Evolutionary conservation across 2,888 invertebrate species (phyloP).

Genomic region (Sipunculus nudus): DNA sequence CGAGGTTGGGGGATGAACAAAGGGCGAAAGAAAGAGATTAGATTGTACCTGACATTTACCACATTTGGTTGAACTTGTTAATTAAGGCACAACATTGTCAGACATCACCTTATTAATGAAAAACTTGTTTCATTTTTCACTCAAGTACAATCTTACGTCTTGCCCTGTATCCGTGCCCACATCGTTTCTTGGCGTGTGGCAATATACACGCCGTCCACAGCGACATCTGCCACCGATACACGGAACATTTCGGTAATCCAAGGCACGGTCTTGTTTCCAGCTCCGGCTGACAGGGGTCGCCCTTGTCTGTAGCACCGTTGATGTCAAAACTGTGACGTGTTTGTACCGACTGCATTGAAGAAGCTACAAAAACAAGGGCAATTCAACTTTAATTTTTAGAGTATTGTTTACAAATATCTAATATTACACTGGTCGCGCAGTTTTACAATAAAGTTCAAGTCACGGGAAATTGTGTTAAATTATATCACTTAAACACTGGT

Average conservation of each 20-base stretch:
- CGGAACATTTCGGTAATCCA: slow-evolving; percentile 64
- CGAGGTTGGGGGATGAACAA: no score
- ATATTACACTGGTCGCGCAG: background rate
- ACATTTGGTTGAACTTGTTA: no score
- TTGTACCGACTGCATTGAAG: slow-evolving; percentile 28
- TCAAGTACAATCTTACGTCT: slow-evolving; percentile 59
- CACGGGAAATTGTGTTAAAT: no score
- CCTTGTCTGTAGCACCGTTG: slow-evolving; percentile 48
- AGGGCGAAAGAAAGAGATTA: no score
- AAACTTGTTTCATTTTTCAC: no score
- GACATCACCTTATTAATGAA: no score
- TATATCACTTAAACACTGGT: no score
- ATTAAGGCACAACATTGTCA: no score
- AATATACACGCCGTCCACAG: slow-evolving; percentile 68
- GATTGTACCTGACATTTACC: no score
- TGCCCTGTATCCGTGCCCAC: slow-evolving; percentile 55
- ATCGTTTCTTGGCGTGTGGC: slow-evolving; percentile 47
- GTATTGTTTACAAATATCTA: background rate
- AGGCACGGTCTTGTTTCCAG: slow-evolving; percentile 52
- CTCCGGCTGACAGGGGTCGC: slow-evolving; percentile 53
- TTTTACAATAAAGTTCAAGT: no score
- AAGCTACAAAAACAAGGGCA: background rate
- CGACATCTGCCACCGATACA: slow-evolving; percentile 67
- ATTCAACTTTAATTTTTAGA: background rate
- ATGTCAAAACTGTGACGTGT: slow-evolving; percentile 48